These are phyloP conservation scores for Cephus rjabovi DNA, from an alignment of 2,888 invertebrate species.

Conservation along the genomic window DNA sequence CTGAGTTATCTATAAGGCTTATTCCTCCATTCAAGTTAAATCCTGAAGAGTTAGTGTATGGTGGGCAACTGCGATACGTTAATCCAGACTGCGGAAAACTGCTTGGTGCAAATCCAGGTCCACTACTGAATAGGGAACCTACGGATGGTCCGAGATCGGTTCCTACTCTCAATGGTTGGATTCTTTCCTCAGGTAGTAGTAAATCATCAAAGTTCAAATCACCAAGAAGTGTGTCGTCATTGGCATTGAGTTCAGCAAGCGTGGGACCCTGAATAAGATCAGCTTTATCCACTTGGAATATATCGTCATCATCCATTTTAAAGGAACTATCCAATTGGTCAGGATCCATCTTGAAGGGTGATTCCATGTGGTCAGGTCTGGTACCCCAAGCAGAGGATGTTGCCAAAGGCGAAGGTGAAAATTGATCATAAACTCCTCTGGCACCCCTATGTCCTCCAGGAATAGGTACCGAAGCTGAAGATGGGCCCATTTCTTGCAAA, in stretches of 20 bases:
- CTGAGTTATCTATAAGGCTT: constrained; percentile 56
- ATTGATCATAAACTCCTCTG: constrained; percentile 59
- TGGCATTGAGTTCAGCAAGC: constrained; percentile 86
- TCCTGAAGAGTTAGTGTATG: constrained; percentile 43
- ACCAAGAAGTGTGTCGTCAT: constrained; percentile 84
- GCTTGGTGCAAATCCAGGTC: constrained; percentile 50
- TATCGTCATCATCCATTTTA: constrained; percentile 89
- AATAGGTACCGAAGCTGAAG: constrained; percentile 62
- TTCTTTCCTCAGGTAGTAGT: constrained; percentile 77
- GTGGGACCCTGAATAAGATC: constrained; percentile 87
- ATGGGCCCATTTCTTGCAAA: constrained; percentile 51
- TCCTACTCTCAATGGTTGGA: constrained; percentile 46
- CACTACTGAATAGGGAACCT: constrained; percentile 43
- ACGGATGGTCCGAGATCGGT: constrained; percentile 28
- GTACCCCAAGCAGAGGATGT: constrained; percentile 67
- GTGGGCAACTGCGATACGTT: constrained; percentile 46
- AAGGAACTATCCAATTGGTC: constrained; percentile 67
- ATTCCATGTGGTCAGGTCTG: constrained; percentile 64
- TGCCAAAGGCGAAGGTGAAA: constrained; percentile 60
- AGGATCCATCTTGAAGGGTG: constrained; percentile 54
- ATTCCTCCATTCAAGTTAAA: constrained; percentile 50
- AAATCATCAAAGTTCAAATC: constrained; percentile 90
- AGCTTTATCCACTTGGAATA: constrained; percentile 89
- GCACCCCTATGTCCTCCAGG: constrained; percentile 58
- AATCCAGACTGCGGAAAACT: constrained; percentile 59